These are phyloP conservation scores for Orycteropus afer DNA, from an alignment of 2,113 vertebrate species.

Conservation along the genomic window DNA sequence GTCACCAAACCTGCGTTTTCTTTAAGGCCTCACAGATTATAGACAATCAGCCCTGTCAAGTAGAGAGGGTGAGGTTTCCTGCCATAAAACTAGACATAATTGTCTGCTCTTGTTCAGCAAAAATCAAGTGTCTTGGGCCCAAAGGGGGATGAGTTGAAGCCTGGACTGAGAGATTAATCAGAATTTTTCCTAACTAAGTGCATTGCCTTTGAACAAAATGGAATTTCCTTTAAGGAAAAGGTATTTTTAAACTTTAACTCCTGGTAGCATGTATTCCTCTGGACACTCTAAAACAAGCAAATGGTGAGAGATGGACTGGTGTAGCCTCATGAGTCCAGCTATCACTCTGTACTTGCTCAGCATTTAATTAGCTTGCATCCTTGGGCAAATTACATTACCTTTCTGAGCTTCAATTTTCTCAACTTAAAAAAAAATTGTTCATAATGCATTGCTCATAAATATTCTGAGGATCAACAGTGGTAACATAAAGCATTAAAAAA, in stretches of 20 bases:
- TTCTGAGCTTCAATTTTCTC: background rate
- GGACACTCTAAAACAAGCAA: background rate
- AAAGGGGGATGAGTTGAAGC: background rate
- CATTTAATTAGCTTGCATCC: background rate
- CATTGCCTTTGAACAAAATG: background rate
- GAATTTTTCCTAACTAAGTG: background rate
- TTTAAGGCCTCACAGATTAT: conserved; percentile 73
- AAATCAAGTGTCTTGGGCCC: conserved; percentile 3
- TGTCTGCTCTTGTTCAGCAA: conserved; percentile 40
- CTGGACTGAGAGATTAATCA: too few species aligned
- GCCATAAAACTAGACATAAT: conserved; percentile 52
- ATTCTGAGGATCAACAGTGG: background rate
- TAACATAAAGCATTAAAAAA: background rate
- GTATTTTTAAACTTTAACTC: background rate
- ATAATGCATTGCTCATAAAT: background rate
- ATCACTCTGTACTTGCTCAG: rapidly evolving
- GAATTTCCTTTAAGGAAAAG: background rate
- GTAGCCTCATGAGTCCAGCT: rapidly evolving
- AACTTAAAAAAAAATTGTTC: background rate
- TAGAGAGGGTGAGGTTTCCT: conserved; percentile 67
- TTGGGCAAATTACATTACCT: too few species aligned
- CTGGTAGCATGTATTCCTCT: background rate
- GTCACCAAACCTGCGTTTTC: conserved; percentile 39
- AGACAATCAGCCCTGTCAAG: conserved; percentile 65
- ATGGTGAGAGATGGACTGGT: rapidly evolving